Conservation (phyloP, 1,140 invertebrate species). For the Agraylea sexmaculata region DNA sequence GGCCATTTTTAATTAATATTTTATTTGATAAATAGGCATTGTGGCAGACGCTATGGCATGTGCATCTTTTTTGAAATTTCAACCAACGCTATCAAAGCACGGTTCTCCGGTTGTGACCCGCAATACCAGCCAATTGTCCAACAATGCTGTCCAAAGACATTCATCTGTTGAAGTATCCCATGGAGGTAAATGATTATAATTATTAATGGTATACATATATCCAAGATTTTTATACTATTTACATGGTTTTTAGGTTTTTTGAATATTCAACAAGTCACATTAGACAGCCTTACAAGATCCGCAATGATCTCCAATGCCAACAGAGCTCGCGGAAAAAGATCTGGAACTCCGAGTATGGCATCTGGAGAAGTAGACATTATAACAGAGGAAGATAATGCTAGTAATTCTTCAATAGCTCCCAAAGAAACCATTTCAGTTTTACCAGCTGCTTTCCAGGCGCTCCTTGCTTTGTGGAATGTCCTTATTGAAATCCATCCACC, state of each 20-base stretch:
- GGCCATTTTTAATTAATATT: slow-evolving; percentile 7
- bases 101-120: slow-evolving; percentile 62
- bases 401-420: slow-evolving; percentile 24
- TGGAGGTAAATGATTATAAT: slow-evolving; percentile 35
- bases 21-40: slow-evolving; percentile 43
- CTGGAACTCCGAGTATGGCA: slow-evolving; percentile 22
- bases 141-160: slow-evolving; percentile 58
- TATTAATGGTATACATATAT: neutral
- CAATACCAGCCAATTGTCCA: slow-evolving; percentile 11
- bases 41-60: slow-evolving; percentile 96
- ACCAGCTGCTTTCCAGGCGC: slow-evolving; percentile 73
- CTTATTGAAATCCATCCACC: too few species aligned
- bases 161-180: slow-evolving; percentile 79
- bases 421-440: slow-evolving; percentile 53
- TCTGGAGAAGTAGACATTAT: slow-evolving; percentile 24
- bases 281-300: slow-evolving; percentile 62
- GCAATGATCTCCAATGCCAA: slow-evolving; percentile 59
- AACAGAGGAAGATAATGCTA: slow-evolving; percentile 45
- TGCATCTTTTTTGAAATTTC: slow-evolving; percentile 91
- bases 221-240: slow-evolving; percentile 2
- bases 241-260: slow-evolving; percentile 8
- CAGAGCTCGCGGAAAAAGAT: slow-evolving; percentile 44
- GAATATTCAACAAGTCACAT: slow-evolving; percentile 63
- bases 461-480: slow-evolving; percentile 82
- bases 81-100: slow-evolving; percentile 74